Evolutionary conservation across 2,113 vertebrate species (phyloP).

Genomic region (Eudyptes chrysolophus): DNA sequence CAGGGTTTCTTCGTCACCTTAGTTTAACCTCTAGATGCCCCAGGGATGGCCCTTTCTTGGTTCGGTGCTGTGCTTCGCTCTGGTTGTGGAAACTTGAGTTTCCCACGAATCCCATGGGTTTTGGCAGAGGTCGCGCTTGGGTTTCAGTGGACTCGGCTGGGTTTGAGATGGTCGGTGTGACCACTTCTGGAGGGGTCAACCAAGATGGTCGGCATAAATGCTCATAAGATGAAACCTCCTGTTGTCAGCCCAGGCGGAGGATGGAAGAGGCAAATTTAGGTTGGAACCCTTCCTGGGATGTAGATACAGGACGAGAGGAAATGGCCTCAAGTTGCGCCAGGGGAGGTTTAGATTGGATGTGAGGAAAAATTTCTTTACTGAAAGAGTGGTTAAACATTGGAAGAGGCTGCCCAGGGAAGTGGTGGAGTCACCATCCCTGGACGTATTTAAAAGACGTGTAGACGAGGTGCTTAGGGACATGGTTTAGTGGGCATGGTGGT

Average conservation of each 20-base stretch:
- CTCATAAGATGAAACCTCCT: background rate
- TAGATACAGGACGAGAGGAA: background rate
- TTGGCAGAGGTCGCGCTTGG: background rate
- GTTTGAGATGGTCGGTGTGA: background rate
- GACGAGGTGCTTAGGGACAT: too few species aligned
- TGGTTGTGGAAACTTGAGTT: background rate
- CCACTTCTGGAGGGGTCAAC: background rate
- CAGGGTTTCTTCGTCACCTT: background rate
- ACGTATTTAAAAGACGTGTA: too few species aligned
- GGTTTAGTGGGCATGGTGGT: too few species aligned
- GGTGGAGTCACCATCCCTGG: too few species aligned
- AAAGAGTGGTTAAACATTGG: too few species aligned
- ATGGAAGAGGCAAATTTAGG: background rate
- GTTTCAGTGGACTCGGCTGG: background rate
- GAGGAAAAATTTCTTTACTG: too few species aligned
- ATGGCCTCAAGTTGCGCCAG: too few species aligned
- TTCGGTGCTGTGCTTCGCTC: background rate
- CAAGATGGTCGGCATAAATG: background rate
- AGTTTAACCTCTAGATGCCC: background rate
- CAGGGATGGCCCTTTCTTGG: background rate
- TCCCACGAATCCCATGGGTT: rapidly evolving
- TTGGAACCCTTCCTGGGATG: background rate
- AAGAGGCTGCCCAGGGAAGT: too few species aligned
- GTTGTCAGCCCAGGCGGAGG: background rate
- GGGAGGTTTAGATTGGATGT: too few species aligned